A percentile compares a stretch with the other conserved stretches of the same genome.
These are phyloP conservation scores for Coluber constrictor DNA, from an alignment of 2,797 vertebrate species.

Conservation along the genomic window DNA sequence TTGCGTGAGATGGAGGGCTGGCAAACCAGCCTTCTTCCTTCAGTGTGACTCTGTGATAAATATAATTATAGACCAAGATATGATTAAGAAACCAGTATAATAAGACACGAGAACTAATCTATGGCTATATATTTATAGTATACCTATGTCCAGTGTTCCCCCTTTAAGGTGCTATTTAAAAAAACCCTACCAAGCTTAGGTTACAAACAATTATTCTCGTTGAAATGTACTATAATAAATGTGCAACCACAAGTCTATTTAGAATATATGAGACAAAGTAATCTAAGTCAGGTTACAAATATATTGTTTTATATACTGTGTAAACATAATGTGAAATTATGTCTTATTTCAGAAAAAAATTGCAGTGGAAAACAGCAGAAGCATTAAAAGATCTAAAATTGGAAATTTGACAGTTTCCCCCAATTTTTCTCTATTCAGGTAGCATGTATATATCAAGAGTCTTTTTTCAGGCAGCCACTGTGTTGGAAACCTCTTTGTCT, in stretches of 20 bases:
- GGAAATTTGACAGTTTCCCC: constrained; percentile 21
- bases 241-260: constrained; percentile 2
- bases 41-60: background rate
- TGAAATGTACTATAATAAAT: constrained; percentile 8
- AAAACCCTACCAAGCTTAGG: background rate
- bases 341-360: background rate
- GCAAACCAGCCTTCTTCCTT: background rate
- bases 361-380: constrained; percentile 1
- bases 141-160: background rate
- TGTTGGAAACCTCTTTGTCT: constrained; percentile 35
- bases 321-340: constrained; percentile 17
- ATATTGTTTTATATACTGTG: background rate
- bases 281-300: background rate
- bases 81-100: background rate
- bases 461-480: constrained; percentile 18
- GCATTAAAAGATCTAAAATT: constrained; percentile 15
- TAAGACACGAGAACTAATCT: constrained; percentile 11
- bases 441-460: constrained; percentile 22
- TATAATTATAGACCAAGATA: background rate
- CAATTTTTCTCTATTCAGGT: constrained; percentile 16
- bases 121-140: background rate
- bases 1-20: background rate
- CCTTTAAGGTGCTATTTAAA: constrained; percentile 36
- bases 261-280: constrained; percentile 8
- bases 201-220: background rate